Base-by-base conservation (phyloP, 2,888 invertebrate genomes). In the Lasioglossum vierecki region DNA sequence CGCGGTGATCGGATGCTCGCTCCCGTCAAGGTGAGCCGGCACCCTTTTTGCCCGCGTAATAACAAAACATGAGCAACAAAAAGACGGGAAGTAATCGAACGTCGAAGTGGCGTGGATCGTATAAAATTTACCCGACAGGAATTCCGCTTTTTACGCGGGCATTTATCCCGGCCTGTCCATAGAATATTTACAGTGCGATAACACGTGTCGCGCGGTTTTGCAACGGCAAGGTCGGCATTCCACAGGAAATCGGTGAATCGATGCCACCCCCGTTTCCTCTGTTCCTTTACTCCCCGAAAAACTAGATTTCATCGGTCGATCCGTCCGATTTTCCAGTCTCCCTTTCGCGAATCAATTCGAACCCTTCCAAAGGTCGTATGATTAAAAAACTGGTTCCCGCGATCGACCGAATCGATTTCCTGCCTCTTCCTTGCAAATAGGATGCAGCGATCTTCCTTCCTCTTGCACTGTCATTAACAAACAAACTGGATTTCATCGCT, bases 171-270 rank as follows among this genome's bases (percentile, higher is more conserved):
- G 15, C 9, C 39, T 63, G 26, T 72, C 53, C 63, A n/a, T 77
- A 35, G 44, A 78, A 81, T 78, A 84, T 76, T 74, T 76, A 73
- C 53, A n/a, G 35, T 44, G 73, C 13, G 46, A 70, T 68, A 82
- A 82, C 78, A 57, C 78, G 53, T 75, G 75, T 70, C 73, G 30
- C 73, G 60, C 26, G 68, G 73, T 77, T 81, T 83, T 26, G 39
- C 70, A 74, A 75, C 41, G 60, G 60, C 18, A 15, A 4, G 75
- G 68, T 49, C 80, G 82, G 68, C 82, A 80, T 82, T 86, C 82
- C 79, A 75, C 76, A 53, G 79, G 76, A 83, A 83, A 81, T 82
- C 57, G 79, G 83, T 84, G 77, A 84, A 82, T 87, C 84, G 75
- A 84, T 82, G 82, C 77, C 80, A 87, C 83, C 49, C 74, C 72